Evolutionary conservation across 1,140 invertebrate genomes (phyloP), one percentile per base, ranked within the genome.

Genomic region (Anadara kagoshimensis): DNA sequence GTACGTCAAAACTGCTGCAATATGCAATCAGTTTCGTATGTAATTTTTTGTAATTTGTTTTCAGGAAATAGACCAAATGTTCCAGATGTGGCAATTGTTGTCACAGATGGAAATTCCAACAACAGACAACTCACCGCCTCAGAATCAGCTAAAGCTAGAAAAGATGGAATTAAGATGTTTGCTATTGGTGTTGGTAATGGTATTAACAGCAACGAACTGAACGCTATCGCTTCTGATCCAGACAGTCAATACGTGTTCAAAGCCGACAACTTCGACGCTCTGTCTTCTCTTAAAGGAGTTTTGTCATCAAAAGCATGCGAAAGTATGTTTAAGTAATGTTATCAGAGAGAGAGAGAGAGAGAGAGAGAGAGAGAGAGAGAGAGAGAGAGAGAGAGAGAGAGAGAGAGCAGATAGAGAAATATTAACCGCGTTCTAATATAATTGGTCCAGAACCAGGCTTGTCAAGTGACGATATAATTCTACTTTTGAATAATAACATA

Each of bases 111-210:
- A n/a, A 45, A 16, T n/a, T 22, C 59, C 5, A 74, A 73, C 41
- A 78, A 74, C 57, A 67, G 78, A 14, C 69, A 68, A 16, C 18
- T 75, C 7, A 84, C 85, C 0, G 57, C 68, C 41, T 57, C 67
- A 5, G 70, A 81, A 44, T 81, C 83, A 2, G 24, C 72, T 11
- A 58, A 56, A 12, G 83, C 83, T 10, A 63, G 77, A 49, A 56
- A 77, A 7, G 68, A 66, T 20, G 82, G 84, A 14, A 83, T 85
- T 18, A 82, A 57, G 11, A 59, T 87, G 45, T 83, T 85, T 51
- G 69, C 79, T 45, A 79, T 87, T 67, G 86, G 86, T 36, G 78
- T 85, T 53, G 84, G 84, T n/a, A 70, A 68, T 26, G 81, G 81
- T 51, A 75, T 80, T 58, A 78, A 70, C 58, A 20, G 71, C 14